Evolutionary conservation across 2,113 vertebrate species (phyloP).

Genomic region (Morphnarchus princeps): DNA sequence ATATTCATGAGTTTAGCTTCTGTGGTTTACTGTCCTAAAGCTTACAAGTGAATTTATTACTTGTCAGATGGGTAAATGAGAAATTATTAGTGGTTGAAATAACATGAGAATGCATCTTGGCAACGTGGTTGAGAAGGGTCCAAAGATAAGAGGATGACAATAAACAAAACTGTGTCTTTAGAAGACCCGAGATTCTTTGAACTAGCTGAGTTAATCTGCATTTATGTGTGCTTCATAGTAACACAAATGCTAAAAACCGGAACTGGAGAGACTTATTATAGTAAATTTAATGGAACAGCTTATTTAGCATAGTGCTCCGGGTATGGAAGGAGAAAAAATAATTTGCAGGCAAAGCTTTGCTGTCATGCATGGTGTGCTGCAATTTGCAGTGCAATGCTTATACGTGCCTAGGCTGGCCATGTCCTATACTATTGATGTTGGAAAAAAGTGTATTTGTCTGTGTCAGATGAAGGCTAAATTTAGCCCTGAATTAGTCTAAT

Average conservation of each 20-base stretch:
- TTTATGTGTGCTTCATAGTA: not conserved
- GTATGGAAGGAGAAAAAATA: not conserved
- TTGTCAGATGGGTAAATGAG: not conserved
- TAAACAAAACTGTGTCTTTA: not conserved
- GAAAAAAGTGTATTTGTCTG: not conserved
- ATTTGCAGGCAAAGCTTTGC: not conserved
- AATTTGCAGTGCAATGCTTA: not conserved
- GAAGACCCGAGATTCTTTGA: not conserved
- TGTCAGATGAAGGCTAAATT: not conserved
- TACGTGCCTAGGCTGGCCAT: not conserved
- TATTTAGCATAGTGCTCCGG: not conserved
- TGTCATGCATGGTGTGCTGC: not conserved
- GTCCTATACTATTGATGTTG: fast-evolving
- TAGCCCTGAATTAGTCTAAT: not conserved
- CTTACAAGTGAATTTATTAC: not conserved
- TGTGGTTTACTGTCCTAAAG: not conserved
- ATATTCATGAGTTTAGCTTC: not conserved
- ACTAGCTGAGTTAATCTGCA: not conserved
- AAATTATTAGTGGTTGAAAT: not conserved
- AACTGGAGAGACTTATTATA: not conserved
- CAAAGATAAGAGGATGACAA: not conserved
- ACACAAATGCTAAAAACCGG: not conserved
- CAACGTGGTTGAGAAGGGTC: not conserved
- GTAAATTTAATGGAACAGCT: not conserved
- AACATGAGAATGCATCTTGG: not conserved